Conservation (phyloP, 2,888 invertebrate species). For the Camptogramma bilineatum region DNA sequence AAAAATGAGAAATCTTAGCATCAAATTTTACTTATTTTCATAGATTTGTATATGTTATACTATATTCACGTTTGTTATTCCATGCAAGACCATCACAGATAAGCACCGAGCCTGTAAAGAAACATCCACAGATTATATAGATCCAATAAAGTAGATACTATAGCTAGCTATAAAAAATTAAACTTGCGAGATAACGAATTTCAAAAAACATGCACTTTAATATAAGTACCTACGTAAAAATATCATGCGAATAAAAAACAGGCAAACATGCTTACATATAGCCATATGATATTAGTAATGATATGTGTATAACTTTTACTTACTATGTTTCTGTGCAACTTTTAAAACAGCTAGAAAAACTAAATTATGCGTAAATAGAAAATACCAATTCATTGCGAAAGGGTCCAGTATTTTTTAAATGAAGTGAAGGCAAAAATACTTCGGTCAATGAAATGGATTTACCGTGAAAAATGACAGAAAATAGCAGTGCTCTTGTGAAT, state of each 20-base stretch:
- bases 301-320: conserved; percentile 7
- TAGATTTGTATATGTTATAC: neutral
- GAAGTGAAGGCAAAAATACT: neutral
- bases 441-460: neutral
- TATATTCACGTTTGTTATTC: conserved; percentile 49
- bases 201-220: conserved; percentile 16
- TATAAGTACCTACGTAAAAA: neutral
- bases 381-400: too few relatives aligned
- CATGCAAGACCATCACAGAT: conserved; percentile 80
- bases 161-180: conserved; percentile 13
- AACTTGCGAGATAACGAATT: neutral
- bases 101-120: conserved; percentile 83
- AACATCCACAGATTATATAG: conserved; percentile 53
- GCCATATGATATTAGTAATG: neutral
- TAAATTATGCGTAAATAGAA: too few relatives aligned
- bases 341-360: neutral
- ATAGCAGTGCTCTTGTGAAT: neutral
- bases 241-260: conserved; percentile 11
- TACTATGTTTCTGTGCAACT: conserved; percentile 3
- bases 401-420: neutral
- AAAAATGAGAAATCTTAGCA: conserved; percentile 5
- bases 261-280: conserved; percentile 12
- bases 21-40: conserved; percentile 21
- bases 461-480: neutral
- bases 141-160: conserved; percentile 11